Base-by-base conservation (phyloP, 2,888 invertebrate species). In the Mimumesa dahlbomi region DNA sequence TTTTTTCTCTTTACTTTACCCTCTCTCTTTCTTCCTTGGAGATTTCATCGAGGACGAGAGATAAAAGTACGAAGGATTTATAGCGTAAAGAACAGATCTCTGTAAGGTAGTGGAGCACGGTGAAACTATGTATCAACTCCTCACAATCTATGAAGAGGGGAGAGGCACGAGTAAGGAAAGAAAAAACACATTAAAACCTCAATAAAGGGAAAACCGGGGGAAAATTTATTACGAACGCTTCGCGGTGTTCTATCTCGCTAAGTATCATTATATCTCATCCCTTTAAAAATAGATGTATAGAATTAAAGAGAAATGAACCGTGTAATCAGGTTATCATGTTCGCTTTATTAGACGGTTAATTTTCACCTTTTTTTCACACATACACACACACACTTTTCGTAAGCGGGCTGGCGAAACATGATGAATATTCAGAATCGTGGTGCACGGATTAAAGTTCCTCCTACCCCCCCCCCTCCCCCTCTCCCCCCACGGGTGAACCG, bases 41-140 rank as follows among this genome's bases (percentile, higher is more conserved):
- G 57, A 63, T 64, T 66, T 72, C 45, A 57, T 73, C 22, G 46
- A 48, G 53, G 40, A 76, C 40, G 29, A 34, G 46, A 74, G 68
- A 77, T 62, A 73, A 69, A 67, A 42, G 43, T 38, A 66, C 16
- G 54, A 50, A 9, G 64, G 56, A 67, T 77, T 74, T 71, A 73
- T 73, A 62, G 49, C 59, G 58, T 16, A 31, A 50, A 61, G 64
- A 59, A 70, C 40, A 34, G 49, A 72, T 77, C 62, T 74, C 42
- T 67, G 45, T 21, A n/a, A 50, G 54, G 34, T 11, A 45, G 11
- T 22, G 45, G 31, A 45, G 42, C 57, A 31, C 25, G 16, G n/a
- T n/a, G 31, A 18, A 38, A 48, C 11, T 14, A 36, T 66, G 38
- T 59, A 56, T 75, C 62, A 65, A 59, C 56, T 36, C 53, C 67